Percentiles rank a stretch among this genome's conserved stretches.
Evolutionary conservation across 53 echinoderm and acorn worm species (phyloP).

Genomic region (Glandiceps talaboti): DNA sequence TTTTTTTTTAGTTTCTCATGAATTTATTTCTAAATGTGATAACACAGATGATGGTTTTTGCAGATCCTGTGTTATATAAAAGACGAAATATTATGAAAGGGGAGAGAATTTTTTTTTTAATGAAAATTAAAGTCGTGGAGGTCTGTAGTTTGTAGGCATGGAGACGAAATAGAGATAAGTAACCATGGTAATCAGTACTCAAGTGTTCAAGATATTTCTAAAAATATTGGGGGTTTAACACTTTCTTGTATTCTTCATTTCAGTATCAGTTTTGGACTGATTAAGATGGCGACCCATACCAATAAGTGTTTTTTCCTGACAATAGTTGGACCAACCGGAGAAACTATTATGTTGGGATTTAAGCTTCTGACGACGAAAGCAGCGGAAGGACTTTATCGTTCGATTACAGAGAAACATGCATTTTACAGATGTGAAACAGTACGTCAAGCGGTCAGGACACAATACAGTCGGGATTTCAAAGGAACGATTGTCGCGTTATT

Average conservation of each 20-base stretch:
- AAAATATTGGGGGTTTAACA: background rate
- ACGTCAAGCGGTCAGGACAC: constrained; percentile 50
- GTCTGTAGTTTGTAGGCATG: too few species aligned
- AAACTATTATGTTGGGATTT: constrained; percentile 27
- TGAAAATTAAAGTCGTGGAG: too few species aligned
- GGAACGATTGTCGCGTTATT: constrained; percentile 82
- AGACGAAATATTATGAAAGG: too few species aligned
- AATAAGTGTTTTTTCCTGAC: background rate
- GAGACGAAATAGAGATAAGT: too few species aligned
- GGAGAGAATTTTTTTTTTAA: too few species aligned
- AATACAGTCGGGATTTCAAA: constrained; percentile 70
- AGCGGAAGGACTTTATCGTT: constrained; percentile 74
- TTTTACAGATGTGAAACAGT: constrained; percentile 91
- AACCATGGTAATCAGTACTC: too few species aligned
- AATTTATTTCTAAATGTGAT: too few species aligned
- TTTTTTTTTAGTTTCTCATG: too few species aligned
- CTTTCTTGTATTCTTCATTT: background rate
- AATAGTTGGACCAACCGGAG: background rate
- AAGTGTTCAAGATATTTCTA: too few species aligned
- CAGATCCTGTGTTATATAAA: too few species aligned
- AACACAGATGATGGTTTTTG: too few species aligned
- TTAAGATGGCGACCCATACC: constrained; percentile 30
- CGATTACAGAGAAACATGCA: constrained; percentile 83
- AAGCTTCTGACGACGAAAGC: constrained; percentile 61
- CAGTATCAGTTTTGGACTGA: constrained; percentile 51